Percentiles rank a stretch among this genome's conserved stretches.
These are phyloP conservation scores for Cyclura pinguis DNA, from an alignment of 2,797 vertebrate species.

Conservation along the genomic window DNA sequence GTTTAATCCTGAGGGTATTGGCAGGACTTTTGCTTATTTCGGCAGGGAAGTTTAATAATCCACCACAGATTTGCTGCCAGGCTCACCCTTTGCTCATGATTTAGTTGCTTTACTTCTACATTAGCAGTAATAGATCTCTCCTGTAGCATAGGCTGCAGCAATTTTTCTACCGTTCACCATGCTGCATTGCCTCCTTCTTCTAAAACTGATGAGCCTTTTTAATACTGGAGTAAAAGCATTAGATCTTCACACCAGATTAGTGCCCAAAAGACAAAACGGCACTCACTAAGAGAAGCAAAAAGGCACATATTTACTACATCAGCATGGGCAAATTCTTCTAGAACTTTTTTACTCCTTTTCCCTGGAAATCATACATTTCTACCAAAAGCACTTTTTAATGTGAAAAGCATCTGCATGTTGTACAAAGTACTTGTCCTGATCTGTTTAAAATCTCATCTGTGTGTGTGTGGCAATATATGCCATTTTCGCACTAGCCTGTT, in stretches of 20 bases:
- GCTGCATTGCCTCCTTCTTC: constrained; percentile 19
- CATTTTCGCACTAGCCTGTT: no score
- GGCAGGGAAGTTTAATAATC: background rate
- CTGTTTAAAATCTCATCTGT: constrained; percentile 5
- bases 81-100: constrained; percentile 15
- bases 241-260: background rate
- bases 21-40: constrained; percentile 9
- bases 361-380: background rate
- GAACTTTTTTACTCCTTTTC: background rate
- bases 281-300: background rate
- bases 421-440: background rate
- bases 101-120: constrained; percentile 39
- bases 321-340: background rate
- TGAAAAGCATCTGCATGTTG: background rate
- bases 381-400: background rate
- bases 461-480: background rate
- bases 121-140: constrained; percentile 20
- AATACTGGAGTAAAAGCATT: background rate
- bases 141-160: background rate
- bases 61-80: background rate
- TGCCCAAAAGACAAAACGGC: background rate
- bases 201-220: constrained; percentile 9
- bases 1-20: background rate
- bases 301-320: background rate
- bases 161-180: background rate